Evolutionary conservation across 35 echinoderm and acorn worm genomes (phyloP).

Genomic region (Heliocidaris tuberculata): DNA sequence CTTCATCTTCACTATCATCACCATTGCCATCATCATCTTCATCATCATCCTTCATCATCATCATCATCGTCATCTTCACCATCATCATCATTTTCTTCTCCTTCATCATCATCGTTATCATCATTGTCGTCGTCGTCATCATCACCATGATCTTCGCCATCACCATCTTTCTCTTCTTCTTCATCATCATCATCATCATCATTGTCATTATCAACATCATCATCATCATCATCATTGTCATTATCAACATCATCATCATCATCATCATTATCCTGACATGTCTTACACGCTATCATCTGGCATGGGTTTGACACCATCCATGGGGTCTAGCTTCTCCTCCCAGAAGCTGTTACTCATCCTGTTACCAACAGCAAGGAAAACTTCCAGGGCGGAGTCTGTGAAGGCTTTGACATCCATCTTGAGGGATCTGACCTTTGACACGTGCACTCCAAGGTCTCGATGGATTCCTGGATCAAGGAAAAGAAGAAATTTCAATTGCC

Average conservation of each 20-base stretch:
- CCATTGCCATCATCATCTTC: background rate
- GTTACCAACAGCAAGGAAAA: conserved; percentile 77
- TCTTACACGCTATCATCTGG: conserved; percentile 84
- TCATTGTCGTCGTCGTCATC: background rate
- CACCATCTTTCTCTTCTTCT: background rate
- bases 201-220: background rate
- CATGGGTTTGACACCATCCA: conserved; percentile 61
- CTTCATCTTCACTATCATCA: background rate
- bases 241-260: background rate
- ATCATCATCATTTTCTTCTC: background rate
- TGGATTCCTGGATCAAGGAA: conserved; percentile 57
- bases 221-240: background rate
- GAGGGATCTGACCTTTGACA: conserved; percentile 89
- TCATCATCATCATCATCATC: background rate
- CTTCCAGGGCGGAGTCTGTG: conserved; percentile 58
- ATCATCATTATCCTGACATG: background rate
- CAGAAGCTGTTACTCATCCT: conserved; percentile 77
- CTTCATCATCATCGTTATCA: background rate
- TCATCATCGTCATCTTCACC: background rate
- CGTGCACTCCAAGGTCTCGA: conserved; percentile 75
- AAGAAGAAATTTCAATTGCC: background rate
- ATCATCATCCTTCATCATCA: background rate
- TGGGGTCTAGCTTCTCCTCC: conserved; percentile 45
- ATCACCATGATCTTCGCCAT: background rate
- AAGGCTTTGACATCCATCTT: conserved; percentile 88